phyloP scores from a whole-genome alignment of 2,797 vertebrate species.

The Ctenopoma kingsleyae region DNA sequence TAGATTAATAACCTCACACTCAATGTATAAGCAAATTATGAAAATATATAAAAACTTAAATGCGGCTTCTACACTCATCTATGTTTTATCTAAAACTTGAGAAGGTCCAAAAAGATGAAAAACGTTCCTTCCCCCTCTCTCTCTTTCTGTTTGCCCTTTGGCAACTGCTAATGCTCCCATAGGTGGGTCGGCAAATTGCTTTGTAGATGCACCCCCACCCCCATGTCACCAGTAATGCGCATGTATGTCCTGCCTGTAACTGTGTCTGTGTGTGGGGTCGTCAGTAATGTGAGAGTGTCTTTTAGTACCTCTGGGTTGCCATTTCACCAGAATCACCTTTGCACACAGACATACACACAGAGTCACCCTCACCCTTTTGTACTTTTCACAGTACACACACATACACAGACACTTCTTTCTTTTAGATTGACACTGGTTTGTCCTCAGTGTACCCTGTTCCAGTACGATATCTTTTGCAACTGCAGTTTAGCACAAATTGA shows the following conservation, averaged over 20 bases:
- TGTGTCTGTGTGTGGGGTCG: slow-evolving; percentile 40
- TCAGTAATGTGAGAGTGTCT: slow-evolving; percentile 61
- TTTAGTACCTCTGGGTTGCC: slow-evolving; percentile 55
- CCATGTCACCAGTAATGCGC: slow-evolving; percentile 19
- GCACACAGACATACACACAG: slow-evolving; percentile 11
- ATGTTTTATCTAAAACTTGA: slow-evolving; percentile 16
- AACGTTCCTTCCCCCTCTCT: too few relatives aligned
- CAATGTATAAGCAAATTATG: too few relatives aligned
- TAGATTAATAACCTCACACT: background rate
- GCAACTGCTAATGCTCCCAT: too few relatives aligned
- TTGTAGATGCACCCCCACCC: too few relatives aligned
- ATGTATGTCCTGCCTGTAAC: slow-evolving; percentile 2
- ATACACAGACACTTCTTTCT: slow-evolving; percentile 12
- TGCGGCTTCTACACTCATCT: too few relatives aligned
- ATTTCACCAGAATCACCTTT: slow-evolving; percentile 53
- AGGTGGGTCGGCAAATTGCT: too few relatives aligned
- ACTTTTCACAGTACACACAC: background rate
- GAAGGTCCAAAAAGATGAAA: background rate
- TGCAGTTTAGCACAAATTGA: slow-evolving; percentile 37
- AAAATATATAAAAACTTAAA: too few relatives aligned
- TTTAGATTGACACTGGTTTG: slow-evolving; percentile 44
- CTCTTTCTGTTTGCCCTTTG: too few relatives aligned
- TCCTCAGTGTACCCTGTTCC: slow-evolving; percentile 17
- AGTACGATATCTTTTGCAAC: slow-evolving; percentile 37
- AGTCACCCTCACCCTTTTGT: background rate